Evolutionary conservation across 2,113 vertebrate species (phyloP), one percentile per base, ranked within the genome.

Genomic region (Phycodurus eques): DNA sequence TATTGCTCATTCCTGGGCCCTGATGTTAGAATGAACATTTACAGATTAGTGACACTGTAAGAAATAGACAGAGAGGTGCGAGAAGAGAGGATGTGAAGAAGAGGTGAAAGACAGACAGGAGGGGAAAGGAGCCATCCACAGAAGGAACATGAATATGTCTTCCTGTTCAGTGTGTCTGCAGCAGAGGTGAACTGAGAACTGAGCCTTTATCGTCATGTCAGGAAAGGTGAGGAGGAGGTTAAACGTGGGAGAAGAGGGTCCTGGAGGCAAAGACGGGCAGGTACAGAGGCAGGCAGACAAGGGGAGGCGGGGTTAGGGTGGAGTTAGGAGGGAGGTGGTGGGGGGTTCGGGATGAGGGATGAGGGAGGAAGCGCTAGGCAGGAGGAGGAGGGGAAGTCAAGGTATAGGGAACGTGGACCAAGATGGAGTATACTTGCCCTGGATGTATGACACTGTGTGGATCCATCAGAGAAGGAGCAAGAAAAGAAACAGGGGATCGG

Each of bases 351-450:
- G 91, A 88, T 85, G 5, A 39, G 84, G 89, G 83, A 88, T 35
- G 88, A 59, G 74, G 86, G 79, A 92, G 88, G 89, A 89, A 91
- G 92, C 90, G 81, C 88, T 88, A 89, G 88, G 86, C 27, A 83
- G 82, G 8, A 83, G 90, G 27, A 59, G 33, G 31, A 61, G 59
- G 35, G 35, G 89, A 83, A 87, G 68, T 92, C 91, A 88, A 93
- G 92, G 92, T 79, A 89, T 91, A 89, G 92, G 92, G 93, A 93
- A 93, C 91, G 94, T 95, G 95, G 95, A 95, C 96, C 96, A 95
- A 96, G 95, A 96, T 96, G 96, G 95, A 95, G 94, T 96, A 99
- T 99, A 99, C 97, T 99, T 99, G 97, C 96, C 97, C 96, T 96
- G 96, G 91, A 82, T 91, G 95, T 93, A 92, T 95, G 88, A 92